Evolutionary conservation across 2,797 vertebrate genomes (phyloP), one percentile per base, ranked within the genome.

Genomic region (Pseudochaenichthys georgianus): DNA sequence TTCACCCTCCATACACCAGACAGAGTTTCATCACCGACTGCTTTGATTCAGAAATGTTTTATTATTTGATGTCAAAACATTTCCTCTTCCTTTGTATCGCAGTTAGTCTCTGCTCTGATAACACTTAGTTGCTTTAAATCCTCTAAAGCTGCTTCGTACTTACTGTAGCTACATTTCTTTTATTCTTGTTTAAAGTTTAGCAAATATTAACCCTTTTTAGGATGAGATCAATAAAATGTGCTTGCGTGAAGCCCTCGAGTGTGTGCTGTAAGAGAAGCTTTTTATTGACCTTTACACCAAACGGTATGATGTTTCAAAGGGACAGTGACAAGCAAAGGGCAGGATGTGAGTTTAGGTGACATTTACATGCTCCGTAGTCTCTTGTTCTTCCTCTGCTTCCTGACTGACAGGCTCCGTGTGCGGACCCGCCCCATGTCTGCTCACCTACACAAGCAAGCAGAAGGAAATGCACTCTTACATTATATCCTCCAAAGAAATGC

Each of bases 341-440:
- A 83, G 78, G 85, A 87, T 88, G 84, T 89, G 82, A 86, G 82
- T 70, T 86, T 70, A 69, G 66, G 63, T 85, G 84, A 83, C 82
- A 90, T 89, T 93, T 93, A 94, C 93, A 89, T 93, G 92, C 63
- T 90, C 77, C 46, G 83, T 65, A 1, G 82, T 84, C 54, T 78
- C 70, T 17, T 77, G 83, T 51, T 78, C 70, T 17, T 77, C 81
- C 54, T 64, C 86, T 55, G 65, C 74, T 72, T 57, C 42, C 31
- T 43, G 82, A 75, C 48, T 28, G 23, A 28, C 23, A 54, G 75
- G 52, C 59, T 87, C 80, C 0, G n/a, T 21, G 45, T 38, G 61
- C 13, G 3, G 69, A 16, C 65, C 70, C 4, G 10, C 59, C 53
- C 78, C 84, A 81, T 75, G 73, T 58, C 78, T 58, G 62, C 58